These are phyloP conservation scores for Xenopus tropicalis DNA, from an alignment of 2,113 vertebrate species.

Conservation along the genomic window DNA sequence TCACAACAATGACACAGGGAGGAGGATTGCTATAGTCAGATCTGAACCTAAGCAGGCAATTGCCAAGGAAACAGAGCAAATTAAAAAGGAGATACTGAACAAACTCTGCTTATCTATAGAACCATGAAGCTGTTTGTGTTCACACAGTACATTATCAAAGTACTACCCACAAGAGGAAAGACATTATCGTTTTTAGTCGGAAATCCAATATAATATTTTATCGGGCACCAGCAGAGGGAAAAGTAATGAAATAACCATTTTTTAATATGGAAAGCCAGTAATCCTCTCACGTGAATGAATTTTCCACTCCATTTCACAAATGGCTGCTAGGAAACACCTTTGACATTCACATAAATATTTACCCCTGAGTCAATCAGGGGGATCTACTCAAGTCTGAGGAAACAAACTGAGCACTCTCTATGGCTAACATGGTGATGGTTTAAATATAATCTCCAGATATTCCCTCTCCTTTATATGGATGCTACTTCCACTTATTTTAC, in stretches of 20 bases:
- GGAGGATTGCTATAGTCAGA: neutral
- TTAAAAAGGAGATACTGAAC: neutral
- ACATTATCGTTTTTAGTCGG: neutral
- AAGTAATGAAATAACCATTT: neutral
- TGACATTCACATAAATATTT: slow-evolving; percentile 34
- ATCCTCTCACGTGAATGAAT: slow-evolving; percentile 17
- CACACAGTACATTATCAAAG: neutral
- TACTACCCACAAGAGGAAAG: neutral
- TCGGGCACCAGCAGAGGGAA: neutral
- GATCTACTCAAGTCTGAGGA: slow-evolving; percentile 10
- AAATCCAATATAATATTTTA: slow-evolving; percentile 14
- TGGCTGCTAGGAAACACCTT: slow-evolving; percentile 30
- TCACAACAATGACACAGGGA: slow-evolving; percentile 9
- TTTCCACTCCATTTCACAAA: slow-evolving; percentile 34
- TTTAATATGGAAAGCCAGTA: slow-evolving; percentile 26
- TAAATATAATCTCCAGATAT: no score
- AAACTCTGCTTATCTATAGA: neutral
- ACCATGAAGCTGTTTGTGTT: neutral
- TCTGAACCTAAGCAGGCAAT: slow-evolving; percentile 25
- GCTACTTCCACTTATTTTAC: no score
- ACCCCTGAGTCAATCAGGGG: slow-evolving; percentile 12
- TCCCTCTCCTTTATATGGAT: no score
- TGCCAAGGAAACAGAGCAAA: slow-evolving; percentile 18
- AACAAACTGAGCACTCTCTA: neutral
- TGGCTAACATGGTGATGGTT: no score